Base-by-base conservation (phyloP, 53 echinoderm and acorn worm genomes). In the Holothuria leucospilota region DNA sequence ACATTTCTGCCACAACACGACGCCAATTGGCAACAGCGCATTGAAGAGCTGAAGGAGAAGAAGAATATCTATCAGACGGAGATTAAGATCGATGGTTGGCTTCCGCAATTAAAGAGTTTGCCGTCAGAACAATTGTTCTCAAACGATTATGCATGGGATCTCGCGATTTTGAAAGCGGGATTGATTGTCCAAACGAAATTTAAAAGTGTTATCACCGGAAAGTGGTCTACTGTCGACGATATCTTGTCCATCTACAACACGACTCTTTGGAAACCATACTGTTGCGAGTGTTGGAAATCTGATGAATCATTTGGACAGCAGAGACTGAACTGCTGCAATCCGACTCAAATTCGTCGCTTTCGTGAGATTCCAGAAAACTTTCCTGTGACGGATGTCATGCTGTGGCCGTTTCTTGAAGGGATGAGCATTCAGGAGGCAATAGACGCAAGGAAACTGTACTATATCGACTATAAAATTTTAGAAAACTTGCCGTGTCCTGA, bases 391-490 rank as follows among this genome's bases (percentile, higher is more conserved):
- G 89, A 85, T 62, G 92, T 89, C 41, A 89, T 92, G 74, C 28
- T 92, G 21, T 69, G 58, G 20, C 92, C 92, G 2, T 86, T 89
- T 29, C 59, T 92, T 0, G 92, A 92, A 73, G 88, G 87, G 13
- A 71, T 96, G 87, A 91, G 78, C 15, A 85, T 96, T 12, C 87
- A 94, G 25, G 96, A 96, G 69, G 93, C 93, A 0, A 86, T 96
- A 2, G 34, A 79, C 2, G 83, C 61, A 82, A 93, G 93, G 88
- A 88, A 85, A 69, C 84, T 96, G 53, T 96, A 91, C 88, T 86
- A 89, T 49, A 23, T 96, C 18, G 93, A 96, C 78, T 96, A 94
- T 63, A 27, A 42, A 0, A 82, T 93, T 38, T 66, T 93, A 58
- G 27, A 69, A 67, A 79, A 88, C 30, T 70, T 95, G 2, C 86